These are phyloP conservation scores for Drosophila bipectinata DNA, from an alignment of 1,140 invertebrate species.

Conservation along the genomic window DNA sequence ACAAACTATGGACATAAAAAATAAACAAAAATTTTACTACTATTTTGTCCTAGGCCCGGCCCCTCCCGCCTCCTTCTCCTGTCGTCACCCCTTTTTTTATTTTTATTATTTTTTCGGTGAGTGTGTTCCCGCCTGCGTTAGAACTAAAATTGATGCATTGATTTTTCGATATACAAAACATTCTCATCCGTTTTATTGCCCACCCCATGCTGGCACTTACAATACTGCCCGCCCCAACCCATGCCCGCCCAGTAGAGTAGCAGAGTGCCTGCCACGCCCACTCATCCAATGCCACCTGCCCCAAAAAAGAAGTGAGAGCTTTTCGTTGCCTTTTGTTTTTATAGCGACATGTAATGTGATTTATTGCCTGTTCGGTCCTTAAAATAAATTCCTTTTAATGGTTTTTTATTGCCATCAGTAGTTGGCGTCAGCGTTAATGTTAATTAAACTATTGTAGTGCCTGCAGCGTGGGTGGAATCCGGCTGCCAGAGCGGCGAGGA, in stretches of 20 bases:
- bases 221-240: neutral
- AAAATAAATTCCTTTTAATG: slow-evolving; percentile 82
- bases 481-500: neutral
- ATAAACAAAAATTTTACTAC: slow-evolving; percentile 66
- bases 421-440: slow-evolving; percentile 78
- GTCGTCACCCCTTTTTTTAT: slow-evolving; percentile 21
- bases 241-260: neutral
- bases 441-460: slow-evolving; percentile 80
- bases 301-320: slow-evolving; percentile 11
- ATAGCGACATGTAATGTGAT: slow-evolving; percentile 79
- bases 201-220: slow-evolving; percentile 15
- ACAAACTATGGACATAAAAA: slow-evolving; percentile 77
- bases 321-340: slow-evolving; percentile 71
- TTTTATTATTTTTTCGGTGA: neutral
- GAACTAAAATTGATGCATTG: slow-evolving; percentile 64
- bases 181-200: slow-evolving; percentile 66
- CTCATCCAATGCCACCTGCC: slow-evolving; percentile 47
- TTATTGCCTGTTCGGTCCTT: slow-evolving; percentile 79
- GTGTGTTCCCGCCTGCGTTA: neutral
- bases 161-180: slow-evolving; percentile 76
- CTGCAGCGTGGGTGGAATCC: slow-evolving; percentile 26
- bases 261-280: slow-evolving; percentile 24
- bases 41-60: slow-evolving; percentile 26
- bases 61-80: neutral
- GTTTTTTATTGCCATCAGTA: slow-evolving; percentile 81